A percentile compares a stretch with the other conserved stretches of the same genome.
Conservation (phyloP, 2,797 vertebrate species). For the Sorex maritimensis region DNA sequence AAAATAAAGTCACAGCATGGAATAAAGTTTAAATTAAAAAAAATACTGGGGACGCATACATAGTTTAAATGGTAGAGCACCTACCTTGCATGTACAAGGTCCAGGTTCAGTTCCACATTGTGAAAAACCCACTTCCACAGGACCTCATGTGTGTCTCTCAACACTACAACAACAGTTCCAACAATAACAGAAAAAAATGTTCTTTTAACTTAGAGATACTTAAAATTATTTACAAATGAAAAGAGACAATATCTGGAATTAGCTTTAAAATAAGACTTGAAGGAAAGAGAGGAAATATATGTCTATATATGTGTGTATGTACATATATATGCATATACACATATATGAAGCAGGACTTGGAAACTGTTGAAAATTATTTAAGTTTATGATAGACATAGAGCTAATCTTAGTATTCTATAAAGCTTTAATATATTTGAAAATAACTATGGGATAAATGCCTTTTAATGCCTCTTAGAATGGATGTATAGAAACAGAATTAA, state of each 20-base stretch:
- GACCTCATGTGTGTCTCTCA: no score
- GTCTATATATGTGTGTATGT: no score
- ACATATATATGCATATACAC: background rate
- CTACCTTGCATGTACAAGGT: no score
- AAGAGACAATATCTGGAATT: background rate
- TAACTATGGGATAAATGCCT: background rate
- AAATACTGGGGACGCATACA: no score
- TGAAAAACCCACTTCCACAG: no score
- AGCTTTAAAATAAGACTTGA: constrained; percentile 46
- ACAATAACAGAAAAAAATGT: background rate
- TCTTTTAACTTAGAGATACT: background rate
- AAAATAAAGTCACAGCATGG: no score
- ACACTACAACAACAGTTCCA: no score
- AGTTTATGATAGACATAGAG: background rate
- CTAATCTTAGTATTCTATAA: constrained; percentile 25
- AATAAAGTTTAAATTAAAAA: no score
- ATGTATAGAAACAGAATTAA: background rate
- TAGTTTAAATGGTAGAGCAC: no score
- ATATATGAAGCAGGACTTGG: background rate
- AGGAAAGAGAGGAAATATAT: background rate
- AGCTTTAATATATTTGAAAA: constrained; percentile 47
- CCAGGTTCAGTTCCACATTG: no score
- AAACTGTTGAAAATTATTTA: background rate
- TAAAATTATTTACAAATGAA: constrained; percentile 25
- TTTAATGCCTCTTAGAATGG: background rate